A percentile compares a stretch with the other conserved stretches of the same genome.
These are phyloP conservation scores for Astyanax mexicanus DNA, from an alignment of 2,797 vertebrate species.

Conservation along the genomic window DNA sequence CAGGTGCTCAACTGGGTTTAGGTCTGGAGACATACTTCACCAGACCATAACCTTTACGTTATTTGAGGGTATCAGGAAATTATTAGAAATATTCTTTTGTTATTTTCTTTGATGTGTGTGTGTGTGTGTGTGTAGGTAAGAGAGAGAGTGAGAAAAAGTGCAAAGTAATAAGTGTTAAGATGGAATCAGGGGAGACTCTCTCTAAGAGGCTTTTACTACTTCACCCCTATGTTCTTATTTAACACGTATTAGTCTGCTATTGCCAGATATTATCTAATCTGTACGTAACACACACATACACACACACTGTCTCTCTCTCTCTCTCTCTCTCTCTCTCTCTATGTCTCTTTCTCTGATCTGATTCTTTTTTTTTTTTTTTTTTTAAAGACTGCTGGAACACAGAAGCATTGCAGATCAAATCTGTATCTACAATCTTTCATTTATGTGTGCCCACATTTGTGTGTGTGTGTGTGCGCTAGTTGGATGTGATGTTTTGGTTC, in stretches of 20 bases:
- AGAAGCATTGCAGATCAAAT: slow-evolving; percentile 13
- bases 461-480: not conserved
- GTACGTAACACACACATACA: slow-evolving; percentile 23
- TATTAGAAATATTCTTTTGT: too few species aligned
- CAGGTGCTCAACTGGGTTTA: too few species aligned
- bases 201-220: slow-evolving; percentile 22
- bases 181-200: slow-evolving; percentile 43
- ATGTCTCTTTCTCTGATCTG: not conserved
- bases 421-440: not conserved
- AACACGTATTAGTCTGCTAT: slow-evolving; percentile 35
- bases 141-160: slow-evolving; percentile 4
- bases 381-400: slow-evolving; percentile 3
- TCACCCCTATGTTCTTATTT: slow-evolving; percentile 45
- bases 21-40: too few species aligned
- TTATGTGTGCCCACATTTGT: not conserved
- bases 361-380: not conserved
- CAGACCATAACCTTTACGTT: too few species aligned
- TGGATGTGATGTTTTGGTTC: slow-evolving; percentile 8
- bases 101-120: too few species aligned
- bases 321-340: not conserved
- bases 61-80: too few species aligned
- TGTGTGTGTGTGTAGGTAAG: not conserved
- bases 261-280: slow-evolving; percentile 33
- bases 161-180: slow-evolving; percentile 17
- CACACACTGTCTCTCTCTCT: slow-evolving; percentile 34